These are phyloP conservation scores for Emmelina monodactyla DNA, from an alignment of 2,888 invertebrate species.

Conservation along the genomic window DNA sequence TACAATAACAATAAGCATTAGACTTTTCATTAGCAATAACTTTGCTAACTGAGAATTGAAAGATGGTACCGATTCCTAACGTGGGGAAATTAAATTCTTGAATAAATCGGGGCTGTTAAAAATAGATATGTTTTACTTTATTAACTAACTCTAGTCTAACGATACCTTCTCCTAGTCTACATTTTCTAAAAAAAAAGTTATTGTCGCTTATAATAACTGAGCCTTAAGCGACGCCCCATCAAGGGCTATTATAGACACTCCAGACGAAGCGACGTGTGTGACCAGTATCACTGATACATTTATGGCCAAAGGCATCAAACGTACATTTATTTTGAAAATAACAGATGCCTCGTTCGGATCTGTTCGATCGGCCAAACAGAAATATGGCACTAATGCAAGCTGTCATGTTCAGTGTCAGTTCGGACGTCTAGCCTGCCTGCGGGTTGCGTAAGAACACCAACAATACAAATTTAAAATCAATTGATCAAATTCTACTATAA, in stretches of 20 bases:
- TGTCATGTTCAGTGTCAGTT: conserved; percentile 39
- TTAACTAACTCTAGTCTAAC: no score
- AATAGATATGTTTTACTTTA: no score
- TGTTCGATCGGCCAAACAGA: conserved; percentile 26
- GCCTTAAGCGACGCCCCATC: conserved; percentile 33
- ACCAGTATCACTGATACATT: conserved; percentile 37
- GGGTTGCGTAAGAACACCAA: conserved; percentile 46
- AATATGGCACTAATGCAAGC: conserved; percentile 36
- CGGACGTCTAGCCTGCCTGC: conserved; percentile 25
- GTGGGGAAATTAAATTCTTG: conserved; percentile 1
- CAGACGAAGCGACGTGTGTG: conserved; percentile 29
- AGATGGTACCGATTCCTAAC: no score
- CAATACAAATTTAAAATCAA: conserved; percentile 60
- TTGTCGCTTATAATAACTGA: conserved; percentile 35
- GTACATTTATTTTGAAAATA: conserved; percentile 44
- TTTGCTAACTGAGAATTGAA: conserved; percentile 30
- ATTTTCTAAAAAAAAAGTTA: no score
- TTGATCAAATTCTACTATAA: conserved; percentile 28
- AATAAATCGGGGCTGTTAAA: no score
- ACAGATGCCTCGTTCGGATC: conserved; percentile 15
- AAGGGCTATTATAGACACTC: conserved; percentile 32
- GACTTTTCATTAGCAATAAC: conserved; percentile 55
- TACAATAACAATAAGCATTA: conserved; percentile 36
- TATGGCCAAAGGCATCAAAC: conserved; percentile 31
- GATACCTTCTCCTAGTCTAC: no score